A percentile compares a stretch with the other conserved stretches of the same genome.
These are phyloP conservation scores for Megalopta genalis DNA, from an alignment of 1,140 invertebrate genomes.

Conservation along the genomic window DNA sequence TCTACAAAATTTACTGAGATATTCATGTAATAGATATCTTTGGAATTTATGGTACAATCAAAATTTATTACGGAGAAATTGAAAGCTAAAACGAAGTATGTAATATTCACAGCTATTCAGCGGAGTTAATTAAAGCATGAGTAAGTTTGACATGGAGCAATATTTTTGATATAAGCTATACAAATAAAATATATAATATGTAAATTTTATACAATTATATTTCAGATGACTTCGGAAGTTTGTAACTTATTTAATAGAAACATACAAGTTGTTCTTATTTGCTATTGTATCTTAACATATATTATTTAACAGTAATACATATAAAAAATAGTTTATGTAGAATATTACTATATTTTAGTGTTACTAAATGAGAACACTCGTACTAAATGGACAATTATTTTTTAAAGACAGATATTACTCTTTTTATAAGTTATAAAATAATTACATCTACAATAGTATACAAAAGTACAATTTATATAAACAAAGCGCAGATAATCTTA, in stretches of 20 bases:
- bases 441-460: too few relatives aligned
- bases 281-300: background rate
- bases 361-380: too few relatives aligned
- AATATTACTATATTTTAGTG: too few relatives aligned
- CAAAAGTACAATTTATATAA: too few relatives aligned
- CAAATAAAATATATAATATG: background rate
- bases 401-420: too few relatives aligned
- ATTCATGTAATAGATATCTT: background rate
- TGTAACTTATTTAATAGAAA: background rate
- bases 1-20: background rate
- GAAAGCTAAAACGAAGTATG: background rate
- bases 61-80: background rate
- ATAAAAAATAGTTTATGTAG: too few relatives aligned
- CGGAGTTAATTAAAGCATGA: background rate
- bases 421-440: too few relatives aligned
- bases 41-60: slow-evolving; percentile 23
- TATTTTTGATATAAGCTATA: background rate
- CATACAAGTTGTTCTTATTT: background rate
- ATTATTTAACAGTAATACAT: too few relatives aligned
- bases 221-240: background rate
- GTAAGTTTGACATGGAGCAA: slow-evolving; percentile 33
- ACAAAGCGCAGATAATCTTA: background rate
- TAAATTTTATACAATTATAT: background rate
- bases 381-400: too few relatives aligned
- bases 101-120: background rate